These are phyloP conservation scores for Rhea americana DNA, from an alignment of 2,113 vertebrate species.

Conservation along the genomic window DNA sequence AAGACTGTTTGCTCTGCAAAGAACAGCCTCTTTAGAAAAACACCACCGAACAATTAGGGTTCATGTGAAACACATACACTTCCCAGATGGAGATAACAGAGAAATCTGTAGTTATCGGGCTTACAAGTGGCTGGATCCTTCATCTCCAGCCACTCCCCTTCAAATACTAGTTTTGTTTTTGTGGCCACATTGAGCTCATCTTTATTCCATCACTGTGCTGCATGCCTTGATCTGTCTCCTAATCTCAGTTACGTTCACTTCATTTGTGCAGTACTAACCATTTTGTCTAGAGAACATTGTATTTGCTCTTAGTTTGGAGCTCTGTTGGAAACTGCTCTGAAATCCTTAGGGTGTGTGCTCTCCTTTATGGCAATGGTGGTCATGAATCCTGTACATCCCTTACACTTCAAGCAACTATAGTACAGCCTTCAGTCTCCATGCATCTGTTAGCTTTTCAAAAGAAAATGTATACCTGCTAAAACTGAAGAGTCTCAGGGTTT, in stretches of 20 bases:
- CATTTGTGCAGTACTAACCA: not conserved
- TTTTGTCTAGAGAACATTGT: not conserved
- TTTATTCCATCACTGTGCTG: not conserved
- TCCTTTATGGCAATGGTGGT: not conserved
- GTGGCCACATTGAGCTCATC: not conserved
- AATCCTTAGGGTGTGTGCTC: not conserved
- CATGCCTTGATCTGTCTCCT: not conserved
- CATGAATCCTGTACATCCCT: fast-evolving
- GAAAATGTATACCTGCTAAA: not conserved
- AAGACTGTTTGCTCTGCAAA: not conserved
- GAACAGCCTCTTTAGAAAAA: not conserved
- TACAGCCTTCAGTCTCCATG: not conserved
- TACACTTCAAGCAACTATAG: not conserved
- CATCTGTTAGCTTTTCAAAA: not conserved
- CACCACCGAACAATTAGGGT: not conserved
- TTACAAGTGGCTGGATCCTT: not conserved
- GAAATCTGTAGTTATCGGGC: not conserved
- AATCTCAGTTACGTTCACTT: not conserved
- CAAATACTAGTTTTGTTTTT: not conserved
- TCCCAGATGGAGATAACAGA: not conserved
- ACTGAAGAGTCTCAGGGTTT: not conserved
- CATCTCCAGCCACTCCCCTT: not conserved
- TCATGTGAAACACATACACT: fast-evolving
- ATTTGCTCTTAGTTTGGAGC: not conserved
- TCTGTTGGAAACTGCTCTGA: not conserved